Evolutionary conservation across 2,888 invertebrate species (phyloP), one percentile per base, ranked within the genome.

Genomic region (Caenorhabditis plicata): DNA sequence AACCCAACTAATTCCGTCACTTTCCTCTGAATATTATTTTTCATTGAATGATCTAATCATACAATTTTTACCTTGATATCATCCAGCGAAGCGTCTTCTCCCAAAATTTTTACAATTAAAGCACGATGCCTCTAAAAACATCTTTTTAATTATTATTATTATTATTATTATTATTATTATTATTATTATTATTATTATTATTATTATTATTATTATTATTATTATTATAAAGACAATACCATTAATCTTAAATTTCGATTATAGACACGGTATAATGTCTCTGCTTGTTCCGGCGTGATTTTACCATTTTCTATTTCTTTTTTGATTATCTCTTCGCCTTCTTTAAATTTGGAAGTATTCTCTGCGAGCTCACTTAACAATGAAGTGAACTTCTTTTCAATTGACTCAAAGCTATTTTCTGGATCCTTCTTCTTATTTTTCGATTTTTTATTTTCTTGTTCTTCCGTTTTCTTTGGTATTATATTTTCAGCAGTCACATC

Each of bases 221-320:
- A 26, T 19, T 27, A 41, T n/a, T 17, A 38, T 9, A n/a, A n/a
- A n/a, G n/a, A n/a, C n/a, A n/a, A n/a, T 13, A 55, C 55, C 27
- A 43, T 48, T 8, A 50, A 13, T 11, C 60, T 36, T 36, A 61
- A 51, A 46, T 54, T 54, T 2, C 60, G 25, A 32, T 61, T 61
- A 20, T 54, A 61, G 17, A 61, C 60, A n/a, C 60, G 15, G 19
- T 43, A 51, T 5, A 61, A 38, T 4, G 54, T 51, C 35, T 54
- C 32, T 0, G 60, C 54, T 31, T 61, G 43, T 20, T 61, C 51
- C 4, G 20, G 15, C 25, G 51, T 43, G 20, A 61, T 51, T 44
- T 61, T 61, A 17, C 54, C 54, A 19, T 61, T 54, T 19, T 61
- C 60, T 0, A 61, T 51, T 25, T 61, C 52, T 33, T 61, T 50